Percentiles rank a stretch among this genome's conserved stretches.
Evolutionary conservation across 2,797 vertebrate species (phyloP).

Genomic region (Dicrostonyx torquatus): DNA sequence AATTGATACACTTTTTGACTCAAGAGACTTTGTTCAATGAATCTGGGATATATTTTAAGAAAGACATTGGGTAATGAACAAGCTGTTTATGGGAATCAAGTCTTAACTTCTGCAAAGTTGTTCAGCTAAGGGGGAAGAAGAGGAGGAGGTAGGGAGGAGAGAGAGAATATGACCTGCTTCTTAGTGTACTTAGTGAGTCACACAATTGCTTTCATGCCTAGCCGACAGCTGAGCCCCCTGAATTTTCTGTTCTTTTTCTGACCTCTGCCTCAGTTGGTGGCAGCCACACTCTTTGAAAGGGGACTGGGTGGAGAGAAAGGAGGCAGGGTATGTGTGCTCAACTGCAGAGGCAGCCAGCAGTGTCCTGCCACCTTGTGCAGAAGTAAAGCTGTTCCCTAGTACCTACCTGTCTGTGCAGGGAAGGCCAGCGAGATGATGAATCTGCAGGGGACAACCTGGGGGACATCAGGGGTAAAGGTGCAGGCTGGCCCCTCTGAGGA

Average conservation of each 20-base stretch:
- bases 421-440: conserved; percentile 79
- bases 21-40: background rate
- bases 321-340: background rate
- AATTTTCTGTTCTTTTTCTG: background rate
- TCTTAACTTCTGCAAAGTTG: no score
- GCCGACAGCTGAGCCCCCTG: background rate
- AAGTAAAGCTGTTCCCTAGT: background rate
- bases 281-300: background rate
- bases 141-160: background rate
- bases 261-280: background rate
- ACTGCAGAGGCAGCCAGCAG: background rate
- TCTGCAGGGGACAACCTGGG: conserved; percentile 73
- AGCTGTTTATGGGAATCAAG: background rate
- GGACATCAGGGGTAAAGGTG: background rate
- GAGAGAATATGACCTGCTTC: background rate
- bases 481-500: background rate
- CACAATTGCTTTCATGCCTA: background rate
- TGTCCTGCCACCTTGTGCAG: rapidly evolving
- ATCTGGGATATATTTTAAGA: background rate
- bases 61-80: background rate
- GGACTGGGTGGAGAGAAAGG: background rate
- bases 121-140: background rate
- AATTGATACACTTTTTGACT: background rate
- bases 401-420: conserved; percentile 57
- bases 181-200: background rate